phyloP scores from a whole-genome alignment of 2,113 vertebrate genomes.

The Cheilinus undulatus region DNA sequence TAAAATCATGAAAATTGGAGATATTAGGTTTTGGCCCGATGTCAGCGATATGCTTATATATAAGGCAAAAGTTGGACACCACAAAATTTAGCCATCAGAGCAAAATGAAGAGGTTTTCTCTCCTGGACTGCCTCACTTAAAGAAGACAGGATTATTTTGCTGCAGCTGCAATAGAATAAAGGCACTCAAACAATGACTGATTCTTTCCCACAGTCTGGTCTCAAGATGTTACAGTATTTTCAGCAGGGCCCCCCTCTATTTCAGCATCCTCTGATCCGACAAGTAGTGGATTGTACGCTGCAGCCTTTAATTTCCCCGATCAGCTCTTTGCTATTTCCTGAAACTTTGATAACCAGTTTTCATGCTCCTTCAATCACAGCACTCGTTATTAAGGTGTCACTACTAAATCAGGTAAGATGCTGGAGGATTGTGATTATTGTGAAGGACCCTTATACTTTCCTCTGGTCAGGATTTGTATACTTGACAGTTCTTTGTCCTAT shows the following conservation, averaged over 20 bases:
- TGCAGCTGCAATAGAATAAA: too few relatives aligned
- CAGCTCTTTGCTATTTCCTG: background rate
- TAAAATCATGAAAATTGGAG: too few relatives aligned
- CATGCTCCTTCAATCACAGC: background rate
- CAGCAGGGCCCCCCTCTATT: background rate
- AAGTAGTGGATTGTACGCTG: background rate
- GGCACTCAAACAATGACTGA: too few relatives aligned
- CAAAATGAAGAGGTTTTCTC: too few relatives aligned
- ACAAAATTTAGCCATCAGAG: too few relatives aligned
- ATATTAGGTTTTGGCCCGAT: too few relatives aligned
- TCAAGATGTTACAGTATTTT: background rate
- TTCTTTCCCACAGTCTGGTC: too few relatives aligned
- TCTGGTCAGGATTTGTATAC: background rate
- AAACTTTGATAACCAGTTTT: background rate
- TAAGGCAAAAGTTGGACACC: too few relatives aligned
- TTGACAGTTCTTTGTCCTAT: background rate
- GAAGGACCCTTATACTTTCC: background rate
- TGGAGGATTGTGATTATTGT: background rate
- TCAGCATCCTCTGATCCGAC: background rate
- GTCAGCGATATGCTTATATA: too few relatives aligned
- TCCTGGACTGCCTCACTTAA: too few relatives aligned
- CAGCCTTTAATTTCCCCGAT: background rate
- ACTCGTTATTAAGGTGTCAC: background rate
- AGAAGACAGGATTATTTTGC: too few relatives aligned
- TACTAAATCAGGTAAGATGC: background rate